Evolutionary conservation across 2,888 invertebrate genomes (phyloP).

Genomic region (Brachyptera risi): DNA sequence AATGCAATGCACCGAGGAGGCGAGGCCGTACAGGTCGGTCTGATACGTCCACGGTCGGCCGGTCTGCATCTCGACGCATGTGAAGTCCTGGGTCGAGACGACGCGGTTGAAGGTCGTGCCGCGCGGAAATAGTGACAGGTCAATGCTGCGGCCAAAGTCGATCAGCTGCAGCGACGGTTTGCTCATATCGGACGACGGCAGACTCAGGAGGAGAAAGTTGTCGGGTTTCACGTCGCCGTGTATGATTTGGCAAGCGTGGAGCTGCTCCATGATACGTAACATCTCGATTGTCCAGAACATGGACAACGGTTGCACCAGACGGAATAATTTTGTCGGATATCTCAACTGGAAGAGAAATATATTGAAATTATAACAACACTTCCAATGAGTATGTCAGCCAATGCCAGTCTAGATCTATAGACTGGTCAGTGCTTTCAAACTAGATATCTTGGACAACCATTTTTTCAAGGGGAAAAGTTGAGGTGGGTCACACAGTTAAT

Average conservation of each 20-base stretch:
- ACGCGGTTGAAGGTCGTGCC: conserved; percentile 71
- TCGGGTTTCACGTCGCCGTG: conserved; percentile 96
- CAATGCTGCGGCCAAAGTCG: conserved; percentile 92
- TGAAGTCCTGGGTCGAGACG: conserved; percentile 60
- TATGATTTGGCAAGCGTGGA: conserved; percentile 84
- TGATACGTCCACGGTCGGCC: conserved; percentile 88
- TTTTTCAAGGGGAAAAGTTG: too few relatives aligned
- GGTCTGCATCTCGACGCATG: conserved; percentile 77
- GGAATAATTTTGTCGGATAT: too few relatives aligned
- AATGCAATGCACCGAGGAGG: conserved; percentile 81
- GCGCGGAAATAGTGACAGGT: conserved; percentile 78
- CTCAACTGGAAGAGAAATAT: too few relatives aligned
- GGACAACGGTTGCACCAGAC: conserved; percentile 53
- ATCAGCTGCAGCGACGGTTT: conserved; percentile 76
- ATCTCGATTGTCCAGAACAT: conserved; percentile 78
- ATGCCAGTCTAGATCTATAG: too few relatives aligned
- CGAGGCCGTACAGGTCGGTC: conserved; percentile 86
- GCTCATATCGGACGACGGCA: conserved; percentile 61
- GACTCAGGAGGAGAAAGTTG: conserved; percentile 77
- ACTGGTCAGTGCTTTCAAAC: too few relatives aligned
- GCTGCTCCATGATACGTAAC: conserved; percentile 74
- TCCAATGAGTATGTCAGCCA: too few relatives aligned
- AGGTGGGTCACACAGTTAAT: too few relatives aligned
- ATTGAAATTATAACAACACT: too few relatives aligned
- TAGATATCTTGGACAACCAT: too few relatives aligned